Evolutionary conservation across 2,797 vertebrate genomes (phyloP).

Genomic region (Bovichtus variegatus): DNA sequence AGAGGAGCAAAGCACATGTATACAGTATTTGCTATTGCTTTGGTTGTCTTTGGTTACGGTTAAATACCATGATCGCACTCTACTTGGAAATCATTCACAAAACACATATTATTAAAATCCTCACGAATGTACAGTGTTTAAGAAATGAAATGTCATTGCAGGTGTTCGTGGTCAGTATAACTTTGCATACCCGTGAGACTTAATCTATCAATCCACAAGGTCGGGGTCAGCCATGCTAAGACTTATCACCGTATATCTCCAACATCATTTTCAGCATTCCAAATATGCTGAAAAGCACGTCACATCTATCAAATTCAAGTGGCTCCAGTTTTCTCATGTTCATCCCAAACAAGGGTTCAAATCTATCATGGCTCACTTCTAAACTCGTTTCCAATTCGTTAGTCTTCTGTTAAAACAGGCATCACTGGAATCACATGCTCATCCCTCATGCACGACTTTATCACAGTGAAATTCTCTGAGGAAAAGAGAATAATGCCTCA

Average conservation of each 20-base stretch:
- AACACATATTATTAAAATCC: conserved; percentile 8
- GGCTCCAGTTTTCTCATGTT: conserved; percentile 22
- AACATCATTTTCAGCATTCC: conserved; percentile 3
- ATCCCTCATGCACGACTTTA: conserved; percentile 1
- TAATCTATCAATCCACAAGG: neutral
- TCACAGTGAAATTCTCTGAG: conserved; percentile 25
- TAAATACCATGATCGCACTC: conserved; percentile 23
- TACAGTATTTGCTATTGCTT: conserved; percentile 35
- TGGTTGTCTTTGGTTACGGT: conserved; percentile 27
- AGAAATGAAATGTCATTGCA: conserved; percentile 1
- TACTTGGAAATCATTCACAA: conserved; percentile 23
- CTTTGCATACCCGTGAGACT: neutral
- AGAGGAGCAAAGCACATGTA: neutral
- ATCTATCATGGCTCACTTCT: conserved; percentile 13
- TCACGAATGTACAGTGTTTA: conserved; percentile 5
- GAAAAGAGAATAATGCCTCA: conserved; percentile 26
- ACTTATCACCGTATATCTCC: neutral
- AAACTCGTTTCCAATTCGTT: neutral
- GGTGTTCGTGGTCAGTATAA: neutral
- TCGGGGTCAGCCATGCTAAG: neutral
- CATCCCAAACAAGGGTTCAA: conserved; percentile 7
- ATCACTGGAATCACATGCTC: neutral
- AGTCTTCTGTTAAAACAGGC: neutral
- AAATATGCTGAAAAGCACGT: conserved; percentile 7
- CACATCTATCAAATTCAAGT: conserved; percentile 18